A percentile compares a stretch with the other conserved stretches of the same genome.
These are phyloP conservation scores for Ethmia dodecea DNA, from an alignment of 2,888 invertebrate species.

Conservation along the genomic window DNA sequence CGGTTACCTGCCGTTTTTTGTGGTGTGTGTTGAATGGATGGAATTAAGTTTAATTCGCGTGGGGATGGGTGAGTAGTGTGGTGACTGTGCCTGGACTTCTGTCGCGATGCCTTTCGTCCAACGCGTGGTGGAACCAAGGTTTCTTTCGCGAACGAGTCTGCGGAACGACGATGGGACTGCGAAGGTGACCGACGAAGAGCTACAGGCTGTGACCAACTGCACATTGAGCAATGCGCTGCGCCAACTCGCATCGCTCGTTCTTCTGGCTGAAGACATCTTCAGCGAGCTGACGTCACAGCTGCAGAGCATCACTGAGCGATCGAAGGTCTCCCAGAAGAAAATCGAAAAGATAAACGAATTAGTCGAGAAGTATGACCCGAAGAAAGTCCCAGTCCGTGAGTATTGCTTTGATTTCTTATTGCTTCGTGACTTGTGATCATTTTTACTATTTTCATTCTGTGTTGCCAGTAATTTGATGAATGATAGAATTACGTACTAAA, in stretches of 20 bases:
- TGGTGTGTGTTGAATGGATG: constrained; percentile 73
- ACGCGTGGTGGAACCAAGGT: constrained; percentile 89
- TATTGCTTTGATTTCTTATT: no score
- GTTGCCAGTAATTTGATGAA: no score
- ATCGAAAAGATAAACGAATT: constrained; percentile 83
- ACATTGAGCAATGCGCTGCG: constrained; percentile 90
- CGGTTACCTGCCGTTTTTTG: constrained; percentile 78
- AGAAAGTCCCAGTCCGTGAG: constrained; percentile 96
- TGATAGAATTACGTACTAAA: no score
- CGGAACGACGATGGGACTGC: constrained; percentile 78
- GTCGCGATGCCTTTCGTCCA: constrained; percentile 91
- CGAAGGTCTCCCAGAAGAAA: constrained; percentile 82
- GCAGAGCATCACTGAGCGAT: constrained; percentile 84
- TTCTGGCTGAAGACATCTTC: constrained; percentile 91
- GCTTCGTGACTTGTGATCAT: no score
- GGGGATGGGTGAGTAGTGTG: constrained; percentile 66
- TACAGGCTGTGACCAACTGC: constrained; percentile 91
- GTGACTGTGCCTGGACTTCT: constrained; percentile 37
- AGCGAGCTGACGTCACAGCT: constrained; percentile 87
- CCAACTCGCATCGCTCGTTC: constrained; percentile 90
- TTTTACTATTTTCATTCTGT: no score
- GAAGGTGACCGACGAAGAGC: constrained; percentile 83
- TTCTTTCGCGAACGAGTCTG: constrained; percentile 83
- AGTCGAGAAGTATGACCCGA: constrained; percentile 88
- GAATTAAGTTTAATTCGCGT: constrained; percentile 65